These are phyloP conservation scores for Papilio demoleus DNA, from an alignment of 2,888 invertebrate species.

Conservation along the genomic window DNA sequence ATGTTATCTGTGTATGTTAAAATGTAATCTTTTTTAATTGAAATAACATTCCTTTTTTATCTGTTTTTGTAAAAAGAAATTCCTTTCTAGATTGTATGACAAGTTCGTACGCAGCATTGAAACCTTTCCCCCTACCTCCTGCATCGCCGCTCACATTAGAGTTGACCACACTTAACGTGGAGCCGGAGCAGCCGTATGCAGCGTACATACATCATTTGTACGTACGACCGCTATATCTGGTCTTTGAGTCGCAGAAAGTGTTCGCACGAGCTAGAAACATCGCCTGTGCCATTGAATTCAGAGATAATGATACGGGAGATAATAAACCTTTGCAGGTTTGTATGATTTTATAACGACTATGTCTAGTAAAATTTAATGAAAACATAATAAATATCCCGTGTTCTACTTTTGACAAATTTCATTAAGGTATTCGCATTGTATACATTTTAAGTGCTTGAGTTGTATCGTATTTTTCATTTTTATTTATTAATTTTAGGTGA, in stretches of 20 bases:
- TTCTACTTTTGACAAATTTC: too few relatives aligned
- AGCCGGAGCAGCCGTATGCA: conserved; percentile 90
- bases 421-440: too few relatives aligned
- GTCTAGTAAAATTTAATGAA: too few relatives aligned
- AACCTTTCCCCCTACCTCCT: conserved; percentile 93
- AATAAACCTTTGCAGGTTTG: conserved; percentile 87
- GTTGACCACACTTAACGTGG: conserved; percentile 91
- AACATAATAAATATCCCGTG: too few relatives aligned
- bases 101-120: conserved; percentile 91
- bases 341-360: not conserved
- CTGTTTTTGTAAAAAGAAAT: not conserved
- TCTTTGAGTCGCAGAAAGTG: conserved; percentile 95
- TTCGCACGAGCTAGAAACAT: conserved; percentile 97
- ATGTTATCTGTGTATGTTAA: too few relatives aligned
- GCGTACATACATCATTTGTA: conserved; percentile 95
- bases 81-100: conserved; percentile 89
- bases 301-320: conserved; percentile 89
- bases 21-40: too few relatives aligned
- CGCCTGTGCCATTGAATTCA: conserved; percentile 93
- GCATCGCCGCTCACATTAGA: conserved; percentile 90
- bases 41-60: not conserved
- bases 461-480: not conserved
- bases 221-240: conserved; percentile 93
- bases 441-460: too few relatives aligned
- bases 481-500: conserved; percentile 55